phyloP scores from a whole-genome alignment of 2,797 vertebrate species.

The Lutjanus campechanus region DNA sequence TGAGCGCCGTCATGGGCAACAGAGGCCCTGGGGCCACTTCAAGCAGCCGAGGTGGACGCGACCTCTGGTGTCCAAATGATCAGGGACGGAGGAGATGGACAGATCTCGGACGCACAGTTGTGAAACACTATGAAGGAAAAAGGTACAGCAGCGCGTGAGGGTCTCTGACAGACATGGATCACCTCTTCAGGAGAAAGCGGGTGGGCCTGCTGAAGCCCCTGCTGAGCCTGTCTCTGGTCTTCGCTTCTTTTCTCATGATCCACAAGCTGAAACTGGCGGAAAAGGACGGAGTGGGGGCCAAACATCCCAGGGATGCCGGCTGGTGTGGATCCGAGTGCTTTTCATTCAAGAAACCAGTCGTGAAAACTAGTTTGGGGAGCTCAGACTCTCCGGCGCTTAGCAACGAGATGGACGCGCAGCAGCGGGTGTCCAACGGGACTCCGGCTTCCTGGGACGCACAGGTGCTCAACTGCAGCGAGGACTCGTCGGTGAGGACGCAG shows the following conservation, averaged over 20 bases:
- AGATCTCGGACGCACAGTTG: slow-evolving; percentile 13
- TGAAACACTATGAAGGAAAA: slow-evolving; percentile 57
- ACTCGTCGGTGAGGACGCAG: slow-evolving; percentile 72
- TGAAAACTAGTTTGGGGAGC: slow-evolving; percentile 21
- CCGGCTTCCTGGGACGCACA: slow-evolving; percentile 81
- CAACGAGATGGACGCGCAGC: slow-evolving; percentile 38
- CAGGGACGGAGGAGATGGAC: slow-evolving; percentile 30
- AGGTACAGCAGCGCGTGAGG: slow-evolving; percentile 38
- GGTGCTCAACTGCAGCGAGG: slow-evolving; percentile 82
- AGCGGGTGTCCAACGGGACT: slow-evolving; percentile 56
- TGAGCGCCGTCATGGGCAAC: slow-evolving; percentile 37
- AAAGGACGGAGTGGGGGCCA: slow-evolving; percentile 68
- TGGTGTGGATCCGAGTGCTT: slow-evolving; percentile 73
- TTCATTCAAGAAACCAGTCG: slow-evolving; percentile 46
- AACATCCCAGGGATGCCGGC: slow-evolving; percentile 38
- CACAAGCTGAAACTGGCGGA: slow-evolving; percentile 85
- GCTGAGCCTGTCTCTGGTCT: slow-evolving; percentile 85
- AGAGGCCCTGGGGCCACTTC: slow-evolving; percentile 43
- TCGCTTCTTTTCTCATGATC: slow-evolving; percentile 86
- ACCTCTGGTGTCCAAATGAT: slow-evolving; percentile 16
- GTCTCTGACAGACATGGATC: slow-evolving; percentile 80
- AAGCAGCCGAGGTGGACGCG: background rate
- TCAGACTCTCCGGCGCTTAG: slow-evolving; percentile 1
- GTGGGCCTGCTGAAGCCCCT: slow-evolving; percentile 83
- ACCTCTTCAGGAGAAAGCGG: slow-evolving; percentile 81